Percentiles rank a stretch among this genome's conserved stretches.
Conservation (phyloP, 2,113 vertebrate species). For the Indri indri region DNA sequence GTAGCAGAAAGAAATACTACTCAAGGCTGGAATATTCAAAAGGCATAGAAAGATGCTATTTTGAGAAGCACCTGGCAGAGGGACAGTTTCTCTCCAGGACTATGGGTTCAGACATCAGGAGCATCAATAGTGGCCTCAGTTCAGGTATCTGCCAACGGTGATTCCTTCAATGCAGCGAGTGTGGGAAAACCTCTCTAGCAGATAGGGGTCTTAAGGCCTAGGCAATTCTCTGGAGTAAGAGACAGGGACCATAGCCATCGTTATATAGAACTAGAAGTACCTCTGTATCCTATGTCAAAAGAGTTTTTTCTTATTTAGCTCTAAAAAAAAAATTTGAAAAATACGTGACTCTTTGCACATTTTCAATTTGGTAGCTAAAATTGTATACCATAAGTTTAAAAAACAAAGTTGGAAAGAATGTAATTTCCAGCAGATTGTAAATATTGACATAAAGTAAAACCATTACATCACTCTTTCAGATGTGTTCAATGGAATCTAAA, state of each 20-base stretch:
- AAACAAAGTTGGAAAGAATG: neutral
- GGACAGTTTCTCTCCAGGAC: neutral
- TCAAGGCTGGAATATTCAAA: neutral
- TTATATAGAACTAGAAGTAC: neutral
- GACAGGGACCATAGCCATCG: neutral
- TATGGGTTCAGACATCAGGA: neutral
- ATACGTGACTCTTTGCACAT: neutral
- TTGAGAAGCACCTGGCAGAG: neutral
- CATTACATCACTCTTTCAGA: constrained; percentile 1
- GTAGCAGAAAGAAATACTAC: neutral
- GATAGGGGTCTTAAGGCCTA: neutral
- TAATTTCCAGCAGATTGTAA: neutral
- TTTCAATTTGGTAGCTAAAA: constrained; percentile 38
- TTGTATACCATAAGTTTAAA: neutral
- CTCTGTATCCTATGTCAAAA: neutral
- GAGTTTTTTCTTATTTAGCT: neutral
- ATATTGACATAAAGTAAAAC: constrained; percentile 12
- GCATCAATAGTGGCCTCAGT: neutral
- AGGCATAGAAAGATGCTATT: neutral
- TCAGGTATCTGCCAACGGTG: neutral
- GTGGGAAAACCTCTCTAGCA: neutral
- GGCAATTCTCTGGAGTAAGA: neutral
- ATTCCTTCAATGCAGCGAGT: neutral
- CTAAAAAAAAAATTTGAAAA: constrained; percentile 1
- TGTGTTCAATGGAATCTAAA: neutral